Evolutionary conservation across 2,797 vertebrate species (phyloP).

Genomic region (Sebastes taczanowskii): DNA sequence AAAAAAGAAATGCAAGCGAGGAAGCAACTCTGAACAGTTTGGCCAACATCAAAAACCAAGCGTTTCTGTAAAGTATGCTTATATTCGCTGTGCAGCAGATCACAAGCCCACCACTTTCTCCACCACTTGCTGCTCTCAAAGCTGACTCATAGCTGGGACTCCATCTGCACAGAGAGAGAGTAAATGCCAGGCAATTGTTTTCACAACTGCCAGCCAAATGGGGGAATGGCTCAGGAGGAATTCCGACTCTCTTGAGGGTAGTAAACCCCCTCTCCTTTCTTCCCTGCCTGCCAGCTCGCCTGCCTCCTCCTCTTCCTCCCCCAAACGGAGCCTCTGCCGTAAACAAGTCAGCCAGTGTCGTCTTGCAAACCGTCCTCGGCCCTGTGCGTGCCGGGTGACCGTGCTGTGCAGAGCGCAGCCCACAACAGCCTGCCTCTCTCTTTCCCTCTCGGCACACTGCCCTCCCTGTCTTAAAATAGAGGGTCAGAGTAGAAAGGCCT

Average conservation of each 20-base stretch:
- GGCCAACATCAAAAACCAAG: conserved; percentile 44
- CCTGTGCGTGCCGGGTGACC: conserved; percentile 15
- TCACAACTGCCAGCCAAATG: conserved; percentile 88
- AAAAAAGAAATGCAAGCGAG: conserved; percentile 7
- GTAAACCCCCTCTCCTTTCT: conserved; percentile 73
- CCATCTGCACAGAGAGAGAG: conserved; percentile 74
- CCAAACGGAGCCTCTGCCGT: conserved; percentile 66
- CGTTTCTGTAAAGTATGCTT: conserved; percentile 47
- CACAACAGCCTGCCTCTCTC: conserved; percentile 54
- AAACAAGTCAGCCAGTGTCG: conserved; percentile 72
- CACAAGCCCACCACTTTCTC: conserved; percentile 72
- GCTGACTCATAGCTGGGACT: conserved; percentile 82
- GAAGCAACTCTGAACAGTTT: conserved; percentile 30
- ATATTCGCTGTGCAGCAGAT: conserved; percentile 55
- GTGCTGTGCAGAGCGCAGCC: conserved; percentile 41
- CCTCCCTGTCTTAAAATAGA: conserved; percentile 77
- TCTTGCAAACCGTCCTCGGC: conserved; percentile 63
- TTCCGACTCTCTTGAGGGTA: conserved; percentile 80
- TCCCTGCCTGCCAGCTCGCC: conserved; percentile 49
- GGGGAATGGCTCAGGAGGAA: conserved; percentile 83
- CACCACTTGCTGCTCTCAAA: conserved; percentile 75
- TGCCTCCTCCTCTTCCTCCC: conserved; percentile 35
- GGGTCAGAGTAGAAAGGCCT: conserved; percentile 58
- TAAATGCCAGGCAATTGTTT: conserved; percentile 86
- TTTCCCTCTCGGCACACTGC: conserved; percentile 63